phyloP scores from a whole-genome alignment of 92 coral and sea anemone genomes.

The Palythoa caribaeorum region DNA sequence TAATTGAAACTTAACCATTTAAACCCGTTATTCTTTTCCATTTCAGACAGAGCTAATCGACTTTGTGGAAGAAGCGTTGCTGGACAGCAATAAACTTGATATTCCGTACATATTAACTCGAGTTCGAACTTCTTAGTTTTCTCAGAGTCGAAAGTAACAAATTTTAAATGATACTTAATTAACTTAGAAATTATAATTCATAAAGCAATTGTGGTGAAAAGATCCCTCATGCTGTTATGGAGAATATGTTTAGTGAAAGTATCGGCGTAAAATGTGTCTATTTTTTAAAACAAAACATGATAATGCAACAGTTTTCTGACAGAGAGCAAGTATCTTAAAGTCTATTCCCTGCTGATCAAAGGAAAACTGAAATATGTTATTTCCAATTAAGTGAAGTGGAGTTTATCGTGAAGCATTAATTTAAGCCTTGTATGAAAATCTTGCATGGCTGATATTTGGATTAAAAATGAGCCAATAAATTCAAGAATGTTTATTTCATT shows the following conservation, averaged over 20 bases:
- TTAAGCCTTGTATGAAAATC: constrained; percentile 31
- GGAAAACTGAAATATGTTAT: not conserved
- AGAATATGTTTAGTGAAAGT: constrained; percentile 9
- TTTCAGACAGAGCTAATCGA: constrained; percentile 56
- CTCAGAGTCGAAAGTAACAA: constrained; percentile 15
- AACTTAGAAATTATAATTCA: constrained; percentile 36
- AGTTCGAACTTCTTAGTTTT: constrained; percentile 20
- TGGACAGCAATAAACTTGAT: constrained; percentile 30
- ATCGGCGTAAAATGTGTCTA: constrained; percentile 36
- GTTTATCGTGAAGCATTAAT: not conserved
- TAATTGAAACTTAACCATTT: constrained; percentile 19
- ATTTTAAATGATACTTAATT: constrained; percentile 26
- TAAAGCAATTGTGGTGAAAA: constrained; percentile 20
- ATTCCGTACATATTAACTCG: constrained; percentile 20
- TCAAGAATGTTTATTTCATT: not conserved
- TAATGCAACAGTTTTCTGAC: not conserved
- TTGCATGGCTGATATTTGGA: not conserved
- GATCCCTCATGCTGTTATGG: constrained; percentile 18
- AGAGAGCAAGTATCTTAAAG: not conserved
- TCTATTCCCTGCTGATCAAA: not conserved
- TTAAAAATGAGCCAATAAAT: not conserved
- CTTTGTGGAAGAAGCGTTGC: constrained; percentile 43
- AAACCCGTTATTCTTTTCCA: constrained; percentile 35
- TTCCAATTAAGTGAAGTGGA: not conserved
- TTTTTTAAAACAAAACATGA: constrained; percentile 37